Evolutionary conservation across 2,797 vertebrate species (phyloP).

Genomic region (Tauraco hartlaubi): DNA sequence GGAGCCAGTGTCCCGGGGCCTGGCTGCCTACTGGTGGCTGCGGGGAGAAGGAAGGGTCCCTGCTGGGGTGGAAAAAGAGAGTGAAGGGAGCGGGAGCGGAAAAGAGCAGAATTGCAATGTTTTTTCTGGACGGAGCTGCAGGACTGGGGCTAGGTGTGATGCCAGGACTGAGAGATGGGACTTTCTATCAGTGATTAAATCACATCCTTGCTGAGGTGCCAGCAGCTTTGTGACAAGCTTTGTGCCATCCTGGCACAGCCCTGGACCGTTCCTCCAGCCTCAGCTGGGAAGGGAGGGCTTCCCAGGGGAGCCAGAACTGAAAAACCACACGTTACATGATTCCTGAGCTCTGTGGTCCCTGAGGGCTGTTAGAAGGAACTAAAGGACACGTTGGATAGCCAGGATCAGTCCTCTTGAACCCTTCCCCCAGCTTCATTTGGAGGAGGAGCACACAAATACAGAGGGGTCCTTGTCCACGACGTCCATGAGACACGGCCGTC

Average conservation of each 20-base stretch:
- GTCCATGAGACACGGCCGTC: fast-evolving
- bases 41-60: not conserved
- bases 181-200: not conserved
- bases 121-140: not conserved
- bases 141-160: not conserved
- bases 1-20: not conserved
- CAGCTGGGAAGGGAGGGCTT: not conserved
- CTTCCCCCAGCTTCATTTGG: not conserved
- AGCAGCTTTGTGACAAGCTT: not conserved
- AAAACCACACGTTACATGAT: not conserved
- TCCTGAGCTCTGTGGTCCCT: not conserved
- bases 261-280: not conserved
- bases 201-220: not conserved
- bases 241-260: not conserved
- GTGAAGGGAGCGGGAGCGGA: not conserved
- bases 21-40: not conserved
- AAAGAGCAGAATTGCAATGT: not conserved
- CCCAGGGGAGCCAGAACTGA: not conserved
- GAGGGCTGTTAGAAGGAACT: not conserved
- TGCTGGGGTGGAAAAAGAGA: not conserved
- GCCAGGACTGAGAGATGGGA: not conserved
- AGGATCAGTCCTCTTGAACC: not conserved
- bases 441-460: not conserved
- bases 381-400: not conserved
- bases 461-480: not conserved